These are phyloP conservation scores for Monochamus alternatus DNA, from an alignment of 2,888 invertebrate genomes.

Conservation along the genomic window DNA sequence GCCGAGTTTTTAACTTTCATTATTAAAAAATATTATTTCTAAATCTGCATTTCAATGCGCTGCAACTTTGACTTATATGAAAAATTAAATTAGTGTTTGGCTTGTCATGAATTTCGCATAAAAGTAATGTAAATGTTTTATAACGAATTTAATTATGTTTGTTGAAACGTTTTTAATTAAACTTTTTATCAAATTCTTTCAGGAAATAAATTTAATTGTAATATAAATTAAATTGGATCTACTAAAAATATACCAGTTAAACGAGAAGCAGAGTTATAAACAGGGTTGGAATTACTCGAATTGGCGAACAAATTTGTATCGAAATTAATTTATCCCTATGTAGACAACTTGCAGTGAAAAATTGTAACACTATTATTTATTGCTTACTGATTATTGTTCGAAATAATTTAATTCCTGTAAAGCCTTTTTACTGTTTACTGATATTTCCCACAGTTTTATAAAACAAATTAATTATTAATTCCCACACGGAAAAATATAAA, in stretches of 20 bases:
- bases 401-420: neutral
- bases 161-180: conserved; percentile 40
- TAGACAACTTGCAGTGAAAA: conserved; percentile 13
- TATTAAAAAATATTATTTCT: conserved; percentile 67
- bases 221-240: conserved; percentile 39
- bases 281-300: conserved; percentile 21
- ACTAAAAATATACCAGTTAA: conserved; percentile 28
- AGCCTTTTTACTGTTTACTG: neutral
- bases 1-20: conserved; percentile 66
- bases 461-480: neutral
- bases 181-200: conserved; percentile 41
- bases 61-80: conserved; percentile 50
- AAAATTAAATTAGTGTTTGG: conserved; percentile 51
- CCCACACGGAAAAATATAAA: no score
- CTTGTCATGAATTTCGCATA: conserved; percentile 45
- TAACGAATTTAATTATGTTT: conserved; percentile 41
- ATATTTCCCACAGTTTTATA: neutral
- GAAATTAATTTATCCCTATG: conserved; percentile 20
- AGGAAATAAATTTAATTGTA: conserved; percentile 41
- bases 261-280: conserved; percentile 29
- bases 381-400: neutral
- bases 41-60: conserved; percentile 66
- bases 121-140: conserved; percentile 41
- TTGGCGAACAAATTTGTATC: conserved; percentile 27
- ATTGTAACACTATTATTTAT: conserved; percentile 4